Evolutionary conservation across 2,797 vertebrate genomes (phyloP).

Genomic region (Liasis olivaceus): DNA sequence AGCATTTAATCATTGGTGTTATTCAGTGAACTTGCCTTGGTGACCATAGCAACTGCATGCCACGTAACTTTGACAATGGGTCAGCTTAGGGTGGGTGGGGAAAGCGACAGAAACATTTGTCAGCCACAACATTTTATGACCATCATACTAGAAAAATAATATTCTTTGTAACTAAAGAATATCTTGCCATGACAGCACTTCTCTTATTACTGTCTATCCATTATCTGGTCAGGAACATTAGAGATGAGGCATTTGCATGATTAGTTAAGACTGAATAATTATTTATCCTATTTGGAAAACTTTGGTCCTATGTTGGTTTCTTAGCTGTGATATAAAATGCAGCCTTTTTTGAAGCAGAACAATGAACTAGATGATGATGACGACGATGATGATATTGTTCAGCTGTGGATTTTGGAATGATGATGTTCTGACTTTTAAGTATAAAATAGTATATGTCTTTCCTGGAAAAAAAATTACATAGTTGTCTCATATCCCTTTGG

Average conservation of each 20-base stretch:
- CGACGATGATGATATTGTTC: background rate
- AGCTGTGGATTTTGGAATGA: background rate
- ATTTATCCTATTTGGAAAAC: background rate
- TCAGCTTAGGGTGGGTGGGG: background rate
- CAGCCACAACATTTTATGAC: background rate
- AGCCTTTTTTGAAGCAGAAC: background rate
- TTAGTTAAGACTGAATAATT: background rate
- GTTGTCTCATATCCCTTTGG: background rate
- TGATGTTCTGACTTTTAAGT: background rate
- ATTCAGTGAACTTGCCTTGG: background rate
- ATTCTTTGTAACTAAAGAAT: background rate
- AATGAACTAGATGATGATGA: background rate
- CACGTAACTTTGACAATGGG: background rate
- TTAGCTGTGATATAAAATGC: background rate
- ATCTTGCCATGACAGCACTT: background rate
- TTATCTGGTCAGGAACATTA: background rate
- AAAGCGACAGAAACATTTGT: background rate
- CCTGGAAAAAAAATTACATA: background rate
- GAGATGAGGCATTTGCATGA: background rate
- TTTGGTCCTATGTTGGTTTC: background rate
- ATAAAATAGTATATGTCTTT: background rate
- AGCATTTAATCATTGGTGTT: background rate
- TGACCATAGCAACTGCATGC: background rate
- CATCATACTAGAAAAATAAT: background rate
- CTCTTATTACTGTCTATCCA: background rate